phyloP scores from a whole-genome alignment of 2,113 vertebrate species.

The Hippocampus mohnikei region DNA sequence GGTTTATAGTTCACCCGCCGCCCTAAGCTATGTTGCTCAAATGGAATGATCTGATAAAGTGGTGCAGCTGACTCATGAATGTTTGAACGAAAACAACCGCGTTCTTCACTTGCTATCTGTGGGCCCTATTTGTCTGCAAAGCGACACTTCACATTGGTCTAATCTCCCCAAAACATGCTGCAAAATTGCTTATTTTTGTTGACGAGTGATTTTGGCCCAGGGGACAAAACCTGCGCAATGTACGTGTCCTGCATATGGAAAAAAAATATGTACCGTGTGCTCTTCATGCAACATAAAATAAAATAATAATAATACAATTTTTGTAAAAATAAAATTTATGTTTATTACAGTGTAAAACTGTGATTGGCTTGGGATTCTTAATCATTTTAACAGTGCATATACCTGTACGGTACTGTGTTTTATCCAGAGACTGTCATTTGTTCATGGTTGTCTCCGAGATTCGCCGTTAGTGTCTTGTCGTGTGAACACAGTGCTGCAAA shows the following conservation, averaged over 20 bases:
- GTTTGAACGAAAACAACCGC: constrained; percentile 41
- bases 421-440: neutral
- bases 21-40: constrained; percentile 27
- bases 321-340: neutral
- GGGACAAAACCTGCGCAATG: constrained; percentile 36
- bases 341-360: neutral
- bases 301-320: neutral
- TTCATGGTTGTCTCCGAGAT: neutral
- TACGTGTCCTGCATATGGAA: constrained; percentile 29
- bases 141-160: constrained; percentile 46
- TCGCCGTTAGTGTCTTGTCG: neutral
- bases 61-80: constrained; percentile 47
- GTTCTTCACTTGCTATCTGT: constrained; percentile 40
- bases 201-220: constrained; percentile 41
- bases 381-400: too few relatives aligned
- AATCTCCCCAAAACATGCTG: constrained; percentile 37
- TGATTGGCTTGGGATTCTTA: too few relatives aligned
- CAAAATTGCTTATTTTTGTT: constrained; percentile 57
- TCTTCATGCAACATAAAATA: constrained; percentile 6
- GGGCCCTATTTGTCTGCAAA: constrained; percentile 8
- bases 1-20: constrained; percentile 32
- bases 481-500: neutral
- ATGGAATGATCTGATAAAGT: constrained; percentile 41
- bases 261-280: constrained; percentile 23
- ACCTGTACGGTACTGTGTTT: neutral